These are phyloP conservation scores for Ceyx margarethae DNA, from an alignment of 2,113 vertebrate genomes.

Conservation along the genomic window DNA sequence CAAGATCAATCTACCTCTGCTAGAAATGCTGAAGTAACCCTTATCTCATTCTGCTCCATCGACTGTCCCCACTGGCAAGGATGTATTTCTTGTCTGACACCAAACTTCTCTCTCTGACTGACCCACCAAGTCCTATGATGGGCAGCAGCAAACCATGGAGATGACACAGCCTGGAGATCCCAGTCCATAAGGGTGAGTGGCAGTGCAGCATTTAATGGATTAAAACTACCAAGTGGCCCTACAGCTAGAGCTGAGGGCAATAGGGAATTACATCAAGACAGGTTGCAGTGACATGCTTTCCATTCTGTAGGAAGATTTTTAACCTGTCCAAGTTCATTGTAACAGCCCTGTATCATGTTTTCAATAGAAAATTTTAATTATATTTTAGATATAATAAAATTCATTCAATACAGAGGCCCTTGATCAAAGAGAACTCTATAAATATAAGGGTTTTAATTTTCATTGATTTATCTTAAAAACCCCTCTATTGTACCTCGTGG, in stretches of 20 bases:
- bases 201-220: background rate
- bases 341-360: background rate
- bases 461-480: background rate
- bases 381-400: background rate
- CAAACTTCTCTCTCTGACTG: background rate
- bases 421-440: conserved; percentile 13
- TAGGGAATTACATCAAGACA: background rate
- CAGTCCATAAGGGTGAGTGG: background rate
- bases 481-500: background rate
- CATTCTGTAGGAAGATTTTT: background rate
- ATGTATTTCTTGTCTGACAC: background rate
- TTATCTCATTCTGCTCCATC: background rate
- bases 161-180: background rate
- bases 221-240: background rate
- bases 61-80: background rate
- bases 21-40: background rate
- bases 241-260: background rate
- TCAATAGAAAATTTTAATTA: background rate
- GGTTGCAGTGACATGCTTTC: background rate
- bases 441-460: conserved; percentile 24
- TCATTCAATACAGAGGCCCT: background rate
- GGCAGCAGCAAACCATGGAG: background rate
- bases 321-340: background rate
- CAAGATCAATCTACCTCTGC: background rate
- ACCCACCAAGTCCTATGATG: background rate